Evolutionary conservation across 1,140 invertebrate species (phyloP).

Genomic region (Aphelenchoides avenae): DNA sequence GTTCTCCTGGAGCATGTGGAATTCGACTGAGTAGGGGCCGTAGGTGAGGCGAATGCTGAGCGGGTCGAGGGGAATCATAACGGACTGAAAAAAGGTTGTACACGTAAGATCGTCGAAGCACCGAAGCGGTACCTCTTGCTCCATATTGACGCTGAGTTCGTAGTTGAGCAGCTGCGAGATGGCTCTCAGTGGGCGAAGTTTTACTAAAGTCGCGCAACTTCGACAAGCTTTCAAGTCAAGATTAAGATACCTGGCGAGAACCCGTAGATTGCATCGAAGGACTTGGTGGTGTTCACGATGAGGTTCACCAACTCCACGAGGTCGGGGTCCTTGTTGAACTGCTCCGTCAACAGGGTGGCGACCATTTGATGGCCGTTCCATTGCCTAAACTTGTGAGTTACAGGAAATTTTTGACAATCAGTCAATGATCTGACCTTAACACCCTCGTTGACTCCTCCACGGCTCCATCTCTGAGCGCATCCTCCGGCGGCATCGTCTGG

Average conservation of each 20-base stretch:
- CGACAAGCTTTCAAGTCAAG: background rate
- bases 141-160: background rate
- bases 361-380: slow-evolving; percentile 32
- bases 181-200: background rate
- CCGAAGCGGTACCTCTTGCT: background rate
- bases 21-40: slow-evolving; percentile 17
- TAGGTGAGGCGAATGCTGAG: slow-evolving; percentile 23
- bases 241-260: background rate
- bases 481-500: slow-evolving; percentile 3
- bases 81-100: slow-evolving; percentile 17
- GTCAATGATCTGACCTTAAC: background rate
- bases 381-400: background rate
- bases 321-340: slow-evolving; percentile 22
- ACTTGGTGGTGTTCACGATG: slow-evolving; percentile 25
- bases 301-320: slow-evolving; percentile 24
- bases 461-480: background rate
- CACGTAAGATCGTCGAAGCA: background rate
- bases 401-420: background rate
- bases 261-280: slow-evolving; percentile 5
- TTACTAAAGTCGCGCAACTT: background rate
- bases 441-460: background rate
- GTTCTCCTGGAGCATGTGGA: slow-evolving; percentile 29
- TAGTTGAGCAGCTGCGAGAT: background rate
- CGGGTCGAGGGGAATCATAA: slow-evolving; percentile 18
- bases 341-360: slow-evolving; percentile 7